Conservation (phyloP, 2,113 vertebrate genomes). For the Petroica traversi region DNA sequence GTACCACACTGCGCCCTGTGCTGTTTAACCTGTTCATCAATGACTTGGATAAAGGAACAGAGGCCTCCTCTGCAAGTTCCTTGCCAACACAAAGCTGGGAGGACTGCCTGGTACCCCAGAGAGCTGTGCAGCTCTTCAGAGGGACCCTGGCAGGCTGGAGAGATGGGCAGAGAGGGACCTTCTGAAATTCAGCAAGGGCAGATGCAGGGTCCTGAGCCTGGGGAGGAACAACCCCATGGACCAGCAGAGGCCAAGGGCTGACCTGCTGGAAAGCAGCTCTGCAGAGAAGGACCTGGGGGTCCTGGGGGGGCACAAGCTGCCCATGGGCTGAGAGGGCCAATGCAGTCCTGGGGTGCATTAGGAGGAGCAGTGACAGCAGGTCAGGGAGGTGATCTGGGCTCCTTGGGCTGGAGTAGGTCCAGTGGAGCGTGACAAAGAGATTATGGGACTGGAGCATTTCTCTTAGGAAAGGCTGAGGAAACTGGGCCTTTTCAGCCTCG, state of each 20-base stretch:
- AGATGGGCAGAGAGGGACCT: neutral
- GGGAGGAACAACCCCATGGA: neutral
- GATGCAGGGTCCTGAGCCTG: neutral
- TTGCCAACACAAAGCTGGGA: neutral
- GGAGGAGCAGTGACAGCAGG: neutral
- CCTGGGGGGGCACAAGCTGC: neutral
- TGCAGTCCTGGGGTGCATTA: neutral
- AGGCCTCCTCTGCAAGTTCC: neutral
- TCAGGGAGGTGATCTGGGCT: neutral
- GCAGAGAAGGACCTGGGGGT: neutral
- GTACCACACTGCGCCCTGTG: neutral
- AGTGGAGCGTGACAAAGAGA: neutral
- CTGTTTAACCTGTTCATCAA: neutral
- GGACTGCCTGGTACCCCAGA: neutral
- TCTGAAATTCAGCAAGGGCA: neutral
- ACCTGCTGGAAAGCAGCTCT: neutral
- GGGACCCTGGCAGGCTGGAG: rapidly evolving
- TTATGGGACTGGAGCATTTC: neutral
- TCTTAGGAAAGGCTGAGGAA: neutral
- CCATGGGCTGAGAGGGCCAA: neutral
- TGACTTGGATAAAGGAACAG: neutral
- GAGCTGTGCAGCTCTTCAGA: neutral
- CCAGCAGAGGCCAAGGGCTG: neutral
- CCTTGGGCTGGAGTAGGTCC: neutral
- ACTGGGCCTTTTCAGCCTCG: neutral